Base-by-base conservation (phyloP, 2,113 vertebrate genomes). In the Procapra przewalskii region DNA sequence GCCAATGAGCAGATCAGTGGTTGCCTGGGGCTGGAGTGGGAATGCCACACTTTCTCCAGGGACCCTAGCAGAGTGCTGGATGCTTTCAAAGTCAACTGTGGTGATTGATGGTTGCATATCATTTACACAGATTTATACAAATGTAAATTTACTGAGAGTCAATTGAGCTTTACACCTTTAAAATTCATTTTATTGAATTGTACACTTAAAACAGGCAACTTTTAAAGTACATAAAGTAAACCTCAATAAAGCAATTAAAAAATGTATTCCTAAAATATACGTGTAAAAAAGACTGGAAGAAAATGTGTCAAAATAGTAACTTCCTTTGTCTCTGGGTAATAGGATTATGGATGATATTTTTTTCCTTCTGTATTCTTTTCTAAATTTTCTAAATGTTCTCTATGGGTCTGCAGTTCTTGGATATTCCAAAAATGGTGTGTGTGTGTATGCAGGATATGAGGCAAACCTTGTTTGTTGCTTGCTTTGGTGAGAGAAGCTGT, bases 31-130 rank as follows among this genome's bases (percentile, higher is more conserved):
- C 4, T 29, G 1, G 52, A 6, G 25, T 0, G 29, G 54, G 33
- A 7, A 29, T 4, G 11, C 19, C 54, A 14, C 2, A 19, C 0
- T 2, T 48, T 33, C 7, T 2, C 0, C 5, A 36, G 27, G 54
- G 25, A 8, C 82, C 14, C n/a, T 82, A 55, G 3, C 3, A 25
- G 31, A 33, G 19, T 17, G 29, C 54, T 7, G 27, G 59, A 40
- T n/a, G 40, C 25, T 64, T 64, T 62, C 25, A 43, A 4, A 43
- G 45, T 62, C n/a, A 52, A 14, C 29, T 5, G 36, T 36, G 16
- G n/a, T 6, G 43, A 50, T 12, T 3, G 25, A 31, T 60, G 33
- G 14, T 43, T 8, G 11, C 14, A 11, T 3, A 33, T 12, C 31
- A 52, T 52, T 81, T 52, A 75, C 19, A 13, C 67, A 6, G 6